Percentiles rank a stretch among this genome's conserved stretches.
Conservation (phyloP, 2,888 invertebrate species). For the Gortyna flavago region DNA sequence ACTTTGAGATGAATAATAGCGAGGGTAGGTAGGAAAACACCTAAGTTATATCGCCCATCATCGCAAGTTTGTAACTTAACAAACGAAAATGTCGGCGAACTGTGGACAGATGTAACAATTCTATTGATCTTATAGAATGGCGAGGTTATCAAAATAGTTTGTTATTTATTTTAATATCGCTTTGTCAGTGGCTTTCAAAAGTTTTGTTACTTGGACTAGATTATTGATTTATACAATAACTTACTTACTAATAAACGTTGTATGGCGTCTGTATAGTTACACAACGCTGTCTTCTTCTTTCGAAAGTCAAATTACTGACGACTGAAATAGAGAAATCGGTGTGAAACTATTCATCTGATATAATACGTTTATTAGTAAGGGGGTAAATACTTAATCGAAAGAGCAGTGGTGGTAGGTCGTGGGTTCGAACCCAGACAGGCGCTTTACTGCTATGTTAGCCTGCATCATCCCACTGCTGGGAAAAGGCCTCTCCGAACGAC, state of each 20-base stretch:
- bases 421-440: background rate
- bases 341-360: no score
- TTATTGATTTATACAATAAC: background rate
- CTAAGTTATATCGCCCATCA: conserved; percentile 58
- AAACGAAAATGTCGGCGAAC: conserved; percentile 56
- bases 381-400: background rate
- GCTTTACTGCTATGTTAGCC: no score
- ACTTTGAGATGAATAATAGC: conserved; percentile 59
- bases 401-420: background rate
- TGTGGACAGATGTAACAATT: conserved; percentile 55
- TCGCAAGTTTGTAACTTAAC: conserved; percentile 55
- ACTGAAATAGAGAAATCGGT: no score
- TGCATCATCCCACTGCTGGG: no score
- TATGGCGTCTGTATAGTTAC: no score
- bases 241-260: no score
- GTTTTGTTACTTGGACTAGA: conserved; percentile 15
- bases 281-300: no score
- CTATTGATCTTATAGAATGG: conserved; percentile 52
- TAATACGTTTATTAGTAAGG: no score
- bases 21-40: conserved; percentile 55
- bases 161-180: conserved; percentile 34
- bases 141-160: conserved; percentile 55
- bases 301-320: no score
- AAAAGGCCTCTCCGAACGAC: no score
- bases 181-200: conserved; percentile 28